Conservation (phyloP, 2,113 vertebrate genomes). For the Procavia capensis region DNA sequence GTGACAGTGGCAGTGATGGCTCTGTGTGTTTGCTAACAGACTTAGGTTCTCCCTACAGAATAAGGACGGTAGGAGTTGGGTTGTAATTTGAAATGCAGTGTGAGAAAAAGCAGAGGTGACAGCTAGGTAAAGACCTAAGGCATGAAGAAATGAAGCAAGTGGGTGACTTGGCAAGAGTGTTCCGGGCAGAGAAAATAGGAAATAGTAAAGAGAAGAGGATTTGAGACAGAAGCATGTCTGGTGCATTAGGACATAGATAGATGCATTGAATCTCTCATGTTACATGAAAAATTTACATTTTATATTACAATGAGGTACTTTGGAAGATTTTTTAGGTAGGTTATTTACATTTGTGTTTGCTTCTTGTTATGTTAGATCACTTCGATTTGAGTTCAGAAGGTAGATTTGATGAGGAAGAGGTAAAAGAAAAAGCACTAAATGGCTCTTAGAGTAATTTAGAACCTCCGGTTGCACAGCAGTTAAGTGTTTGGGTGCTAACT, state of each 20-base stretch:
- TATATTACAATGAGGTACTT: background rate
- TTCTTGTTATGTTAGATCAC: background rate
- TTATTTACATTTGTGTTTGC: background rate
- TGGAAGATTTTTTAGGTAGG: background rate
- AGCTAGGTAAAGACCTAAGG: background rate
- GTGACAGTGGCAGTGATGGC: background rate
- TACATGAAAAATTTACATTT: background rate
- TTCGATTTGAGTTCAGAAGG: background rate
- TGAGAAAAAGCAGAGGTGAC: background rate
- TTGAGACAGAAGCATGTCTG: background rate
- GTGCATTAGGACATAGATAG: background rate
- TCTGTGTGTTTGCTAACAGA: background rate
- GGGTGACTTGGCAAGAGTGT: background rate
- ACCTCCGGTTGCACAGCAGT: no score
- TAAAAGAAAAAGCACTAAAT: background rate
- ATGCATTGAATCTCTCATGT: background rate
- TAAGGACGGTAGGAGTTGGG: background rate
- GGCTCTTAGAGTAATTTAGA: background rate
- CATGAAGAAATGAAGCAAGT: background rate
- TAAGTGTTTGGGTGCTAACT: no score
- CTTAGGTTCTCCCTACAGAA: background rate
- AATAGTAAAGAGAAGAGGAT: background rate
- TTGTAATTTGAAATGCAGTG: background rate
- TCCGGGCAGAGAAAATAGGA: background rate
- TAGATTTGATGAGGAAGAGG: background rate